Percentiles rank a stretch among this genome's conserved stretches.
Evolutionary conservation across 1,140 invertebrate species (phyloP).

Genomic region (Sesamia nonagrioides): DNA sequence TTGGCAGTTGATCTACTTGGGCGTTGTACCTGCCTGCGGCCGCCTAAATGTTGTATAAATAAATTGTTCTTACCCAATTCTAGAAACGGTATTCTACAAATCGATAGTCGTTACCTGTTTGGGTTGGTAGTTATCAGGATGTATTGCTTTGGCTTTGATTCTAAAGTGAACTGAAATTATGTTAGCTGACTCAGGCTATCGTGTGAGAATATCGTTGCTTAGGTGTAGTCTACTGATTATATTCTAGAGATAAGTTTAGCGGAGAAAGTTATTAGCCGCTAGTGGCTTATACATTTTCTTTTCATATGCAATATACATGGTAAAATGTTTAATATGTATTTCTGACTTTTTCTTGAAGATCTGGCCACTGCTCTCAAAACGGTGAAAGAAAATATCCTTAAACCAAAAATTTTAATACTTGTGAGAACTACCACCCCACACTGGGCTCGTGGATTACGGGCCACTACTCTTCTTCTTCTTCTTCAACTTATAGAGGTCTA

Average conservation of each 20-base stretch:
- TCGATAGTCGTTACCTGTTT: slow-evolving; percentile 28
- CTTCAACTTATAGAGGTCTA: too few relatives aligned
- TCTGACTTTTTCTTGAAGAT: neutral
- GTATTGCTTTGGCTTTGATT: slow-evolving; percentile 20
- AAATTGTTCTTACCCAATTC: slow-evolving; percentile 45
- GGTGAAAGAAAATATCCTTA: too few relatives aligned
- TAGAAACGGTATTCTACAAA: slow-evolving; percentile 19
- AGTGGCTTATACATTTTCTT: slow-evolving; percentile 19
- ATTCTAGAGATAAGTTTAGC: slow-evolving; percentile 27
- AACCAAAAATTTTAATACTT: too few relatives aligned
- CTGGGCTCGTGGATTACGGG: too few relatives aligned
- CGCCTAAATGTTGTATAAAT: slow-evolving; percentile 29
- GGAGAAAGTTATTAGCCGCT: slow-evolving; percentile 29
- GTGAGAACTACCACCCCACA: too few relatives aligned
- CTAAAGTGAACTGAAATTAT: slow-evolving; percentile 7
- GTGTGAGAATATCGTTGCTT: slow-evolving; percentile 27
- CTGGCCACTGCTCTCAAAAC: neutral
- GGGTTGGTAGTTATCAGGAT: neutral
- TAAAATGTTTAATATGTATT: slow-evolving; percentile 17
- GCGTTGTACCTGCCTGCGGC: slow-evolving; percentile 38
- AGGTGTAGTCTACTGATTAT: slow-evolving; percentile 22
- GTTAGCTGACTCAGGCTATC: neutral
- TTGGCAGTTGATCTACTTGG: slow-evolving; percentile 78
- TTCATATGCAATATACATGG: slow-evolving; percentile 12
- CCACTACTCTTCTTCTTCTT: too few relatives aligned